Conservation (phyloP, 2,888 invertebrate genomes). For the Drosophila ezoana region DNA sequence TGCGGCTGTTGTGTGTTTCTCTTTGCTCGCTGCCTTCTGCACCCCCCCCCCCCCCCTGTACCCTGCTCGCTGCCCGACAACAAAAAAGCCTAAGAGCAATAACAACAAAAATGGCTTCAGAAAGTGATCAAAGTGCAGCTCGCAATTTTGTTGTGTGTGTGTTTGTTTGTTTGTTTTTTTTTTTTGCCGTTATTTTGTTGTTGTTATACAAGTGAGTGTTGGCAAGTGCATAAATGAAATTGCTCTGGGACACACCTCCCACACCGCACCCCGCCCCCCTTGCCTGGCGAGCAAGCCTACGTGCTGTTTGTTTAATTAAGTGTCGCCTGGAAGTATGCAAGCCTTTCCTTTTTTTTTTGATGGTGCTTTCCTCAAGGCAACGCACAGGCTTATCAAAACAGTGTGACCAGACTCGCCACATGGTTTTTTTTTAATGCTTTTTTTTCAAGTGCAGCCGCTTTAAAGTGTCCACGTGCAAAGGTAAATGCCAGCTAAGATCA, state of each 20-base stretch:
- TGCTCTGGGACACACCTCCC: neutral
- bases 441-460: constrained; percentile 40
- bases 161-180: neutral
- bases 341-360: constrained; percentile 20
- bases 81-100: constrained; percentile 19
- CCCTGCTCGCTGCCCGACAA: constrained; percentile 3
- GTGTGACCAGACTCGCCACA: constrained; percentile 15
- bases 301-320: constrained; percentile 26
- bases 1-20: constrained; percentile 23
- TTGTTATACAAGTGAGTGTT: constrained; percentile 3
- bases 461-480: constrained; percentile 15
- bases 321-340: constrained; percentile 50
- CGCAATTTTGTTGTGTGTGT: constrained; percentile 2
- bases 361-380: constrained; percentile 1
- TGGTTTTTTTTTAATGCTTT: constrained; percentile 14
- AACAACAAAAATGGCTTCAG: constrained; percentile 8
- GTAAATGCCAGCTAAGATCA: constrained; percentile 12
- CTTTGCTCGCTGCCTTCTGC: constrained; percentile 13
- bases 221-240: constrained; percentile 4
- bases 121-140: constrained; percentile 28
- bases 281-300: constrained; percentile 1
- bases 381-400: constrained; percentile 4
- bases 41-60: neutral
- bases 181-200: neutral
- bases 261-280: neutral